Evolutionary conservation across 2,888 invertebrate genomes (phyloP), one percentile per base, ranked within the genome.

Genomic region (Diarsia dahlii): DNA sequence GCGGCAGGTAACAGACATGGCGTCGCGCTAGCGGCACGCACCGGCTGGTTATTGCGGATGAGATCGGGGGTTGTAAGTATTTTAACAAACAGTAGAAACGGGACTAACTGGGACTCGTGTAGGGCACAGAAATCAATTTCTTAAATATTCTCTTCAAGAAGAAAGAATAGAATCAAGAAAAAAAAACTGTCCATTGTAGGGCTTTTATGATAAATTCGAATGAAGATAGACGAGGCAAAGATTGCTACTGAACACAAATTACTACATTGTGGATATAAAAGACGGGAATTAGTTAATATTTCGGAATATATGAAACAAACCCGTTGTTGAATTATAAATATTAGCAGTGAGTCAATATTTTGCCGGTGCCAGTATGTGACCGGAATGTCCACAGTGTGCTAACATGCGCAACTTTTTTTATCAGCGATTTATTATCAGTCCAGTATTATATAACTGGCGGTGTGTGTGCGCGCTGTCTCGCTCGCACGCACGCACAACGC

Each of bases 341-440:
- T 71, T 75, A 39, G 48, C 48, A 50, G 56, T 0, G 20, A 65
- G 69, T 81, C 56, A 77, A 86, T 81, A 84, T 78, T 79, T 75
- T 65, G 56, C 50, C 66, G 73, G 52, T 84, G 50, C 56, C 60
- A 50, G 69, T 76, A 56, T 78, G 74, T 69, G 67, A 76, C 62
- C 66, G 90, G 90, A 81, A 88, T 91, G 89, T 95, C 95, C 92
- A 92, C 77, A 90, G 28, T 73, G 85, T 82, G 84, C 89, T 88
- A 78, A 89, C 92, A 88, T 87, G 91, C 93, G 92, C 94, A 93
- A 93, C 92, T 94, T 95, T 91, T 58, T 95, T 96, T 96, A 95
- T 96, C 96, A 95, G 95, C 94, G 92, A 94, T 95, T 94, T 95
- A 95, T 94, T 95, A 96, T 96, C 96, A 95, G 92, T 89, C 91